Evolutionary conservation across 2,888 invertebrate species (phyloP).

Genomic region (Apamea monoglypha): DNA sequence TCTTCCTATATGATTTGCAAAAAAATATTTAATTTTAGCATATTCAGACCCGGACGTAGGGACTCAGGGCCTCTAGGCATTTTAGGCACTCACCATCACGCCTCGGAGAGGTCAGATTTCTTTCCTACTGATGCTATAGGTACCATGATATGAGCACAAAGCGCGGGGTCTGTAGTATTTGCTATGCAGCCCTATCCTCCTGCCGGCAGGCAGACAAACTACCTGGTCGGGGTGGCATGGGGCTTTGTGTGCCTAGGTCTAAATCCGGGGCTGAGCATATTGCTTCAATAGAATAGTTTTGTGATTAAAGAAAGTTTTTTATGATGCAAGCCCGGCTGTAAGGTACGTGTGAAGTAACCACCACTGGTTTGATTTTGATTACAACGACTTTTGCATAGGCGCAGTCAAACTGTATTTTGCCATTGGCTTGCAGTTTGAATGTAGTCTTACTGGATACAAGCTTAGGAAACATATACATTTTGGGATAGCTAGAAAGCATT

Average conservation of each 20-base stretch:
- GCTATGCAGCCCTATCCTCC: neutral
- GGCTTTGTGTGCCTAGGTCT: too few species aligned
- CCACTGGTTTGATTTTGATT: neutral
- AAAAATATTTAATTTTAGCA: too few species aligned
- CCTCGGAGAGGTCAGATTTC: too few species aligned
- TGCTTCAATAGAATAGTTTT: neutral
- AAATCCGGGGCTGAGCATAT: too few species aligned
- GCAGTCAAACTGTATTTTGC: neutral
- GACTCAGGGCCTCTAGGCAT: too few species aligned
- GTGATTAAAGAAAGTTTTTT: neutral
- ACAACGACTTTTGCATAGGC: neutral
- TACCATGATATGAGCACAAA: neutral
- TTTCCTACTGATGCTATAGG: neutral
- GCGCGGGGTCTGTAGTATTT: neutral
- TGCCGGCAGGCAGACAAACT: too few species aligned
- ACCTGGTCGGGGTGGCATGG: too few species aligned
- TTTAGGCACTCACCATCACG: too few species aligned
- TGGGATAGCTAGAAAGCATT: constrained; percentile 13
- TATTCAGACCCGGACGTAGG: too few species aligned
- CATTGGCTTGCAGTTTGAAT: constrained; percentile 4
- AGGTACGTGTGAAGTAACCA: neutral
- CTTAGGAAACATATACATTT: constrained; percentile 4
- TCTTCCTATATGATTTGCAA: neutral
- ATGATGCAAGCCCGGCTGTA: neutral
- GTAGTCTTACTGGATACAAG: neutral